Evolutionary conservation across 1,140 invertebrate species (phyloP).

Genomic region (Reticulitermes speratus): DNA sequence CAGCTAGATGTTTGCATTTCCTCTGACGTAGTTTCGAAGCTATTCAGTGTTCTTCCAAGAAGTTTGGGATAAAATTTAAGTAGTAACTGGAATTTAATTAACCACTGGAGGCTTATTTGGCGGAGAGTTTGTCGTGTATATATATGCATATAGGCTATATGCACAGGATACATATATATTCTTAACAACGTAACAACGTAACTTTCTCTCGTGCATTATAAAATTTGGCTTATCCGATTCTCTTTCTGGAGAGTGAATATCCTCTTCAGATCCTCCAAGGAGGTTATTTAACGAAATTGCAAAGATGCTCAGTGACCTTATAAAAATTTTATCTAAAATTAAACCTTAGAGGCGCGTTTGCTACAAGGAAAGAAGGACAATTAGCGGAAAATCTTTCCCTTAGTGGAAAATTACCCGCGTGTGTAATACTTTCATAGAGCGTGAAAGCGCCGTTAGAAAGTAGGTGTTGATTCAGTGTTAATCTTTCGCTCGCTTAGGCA

Average conservation of each 20-base stretch:
- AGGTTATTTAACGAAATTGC: background rate
- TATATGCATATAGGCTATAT: no score
- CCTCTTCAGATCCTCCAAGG: background rate
- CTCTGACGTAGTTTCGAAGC: no score
- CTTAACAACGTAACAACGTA: no score
- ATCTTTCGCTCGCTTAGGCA: background rate
- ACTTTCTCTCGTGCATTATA: background rate
- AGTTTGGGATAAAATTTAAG: no score
- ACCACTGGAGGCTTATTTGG: no score
- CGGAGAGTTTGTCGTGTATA: no score
- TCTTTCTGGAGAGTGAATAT: background rate
- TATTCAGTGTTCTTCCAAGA: no score
- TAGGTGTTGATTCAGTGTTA: background rate
- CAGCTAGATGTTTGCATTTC: no score
- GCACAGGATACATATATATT: no score
- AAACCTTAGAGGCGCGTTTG: background rate
- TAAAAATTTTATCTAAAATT: background rate
- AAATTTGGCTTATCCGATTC: background rate
- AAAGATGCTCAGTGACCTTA: background rate
- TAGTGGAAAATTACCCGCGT: background rate
- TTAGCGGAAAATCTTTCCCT: constrained; percentile 1
- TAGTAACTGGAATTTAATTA: no score
- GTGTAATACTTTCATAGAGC: background rate
- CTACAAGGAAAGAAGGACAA: background rate
- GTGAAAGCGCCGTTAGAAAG: background rate